phyloP scores from a whole-genome alignment of 2,888 invertebrate species.

The Gari tellinella region DNA sequence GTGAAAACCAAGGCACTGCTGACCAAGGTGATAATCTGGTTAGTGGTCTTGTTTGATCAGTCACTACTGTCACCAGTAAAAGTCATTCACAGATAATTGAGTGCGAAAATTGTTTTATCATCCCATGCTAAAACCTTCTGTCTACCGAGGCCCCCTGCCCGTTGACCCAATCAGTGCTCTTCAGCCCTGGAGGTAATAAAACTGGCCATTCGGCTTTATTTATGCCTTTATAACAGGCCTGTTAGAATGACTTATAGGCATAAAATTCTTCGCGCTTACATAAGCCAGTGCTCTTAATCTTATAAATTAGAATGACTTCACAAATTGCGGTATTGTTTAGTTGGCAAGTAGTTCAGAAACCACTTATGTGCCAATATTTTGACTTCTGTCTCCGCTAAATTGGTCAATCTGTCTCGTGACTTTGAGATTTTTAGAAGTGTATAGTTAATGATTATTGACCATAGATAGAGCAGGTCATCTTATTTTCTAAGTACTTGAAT shows the following conservation, averaged over 20 bases:
- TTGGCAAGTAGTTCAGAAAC: neutral
- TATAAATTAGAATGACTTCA: constrained; percentile 12
- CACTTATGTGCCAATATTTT: neutral
- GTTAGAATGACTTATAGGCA: constrained; percentile 34
- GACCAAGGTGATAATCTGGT: constrained; percentile 32
- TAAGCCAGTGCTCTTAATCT: constrained; percentile 1
- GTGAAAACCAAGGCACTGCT: too few species aligned
- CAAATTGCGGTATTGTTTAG: constrained; percentile 26
- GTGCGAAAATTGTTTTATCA: constrained; percentile 55
- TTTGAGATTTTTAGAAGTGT: too few species aligned
- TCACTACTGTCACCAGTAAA: constrained; percentile 35
- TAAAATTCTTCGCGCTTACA: constrained; percentile 42
- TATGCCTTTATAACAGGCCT: constrained; percentile 40
- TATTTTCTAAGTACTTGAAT: too few species aligned
- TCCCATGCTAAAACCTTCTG: constrained; percentile 32
- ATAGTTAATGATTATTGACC: too few species aligned
- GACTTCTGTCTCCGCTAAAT: constrained; percentile 12
- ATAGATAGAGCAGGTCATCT: too few species aligned
- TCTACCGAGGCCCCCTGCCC: constrained; percentile 33
- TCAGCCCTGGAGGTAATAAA: constrained; percentile 18
- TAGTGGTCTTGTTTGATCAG: constrained; percentile 20
- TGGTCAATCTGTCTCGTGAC: too few species aligned
- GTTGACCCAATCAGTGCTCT: constrained; percentile 35
- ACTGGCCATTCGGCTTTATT: constrained; percentile 25
- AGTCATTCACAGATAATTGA: constrained; percentile 48